Base-by-base conservation (phyloP, 2,888 invertebrate species). In the Megalurothrips usitatus region DNA sequence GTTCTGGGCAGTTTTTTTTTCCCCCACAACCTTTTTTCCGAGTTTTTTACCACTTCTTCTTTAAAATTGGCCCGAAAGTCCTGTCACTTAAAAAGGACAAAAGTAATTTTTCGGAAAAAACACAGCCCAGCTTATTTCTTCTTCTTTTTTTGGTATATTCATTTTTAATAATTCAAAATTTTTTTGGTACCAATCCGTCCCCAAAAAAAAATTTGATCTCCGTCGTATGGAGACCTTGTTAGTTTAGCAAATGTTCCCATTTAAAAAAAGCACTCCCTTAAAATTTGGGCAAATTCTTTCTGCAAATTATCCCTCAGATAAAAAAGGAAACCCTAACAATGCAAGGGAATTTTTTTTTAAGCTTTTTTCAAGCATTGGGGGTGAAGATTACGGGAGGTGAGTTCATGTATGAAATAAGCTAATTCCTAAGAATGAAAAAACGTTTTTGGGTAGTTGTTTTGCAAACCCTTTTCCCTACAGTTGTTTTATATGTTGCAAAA, bases 361-460 rank as follows among this genome's bases (percentile, higher is more conserved):
- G 96, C 81, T n/a, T 98, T 99, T 87, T 97, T 97, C 87, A 94
- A 95, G 83, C 96, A 97, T 85, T 97, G 98, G 87, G n/a, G 98
- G 99, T 0, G 98, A 98, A 87, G 99, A 99, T 87, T 98, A 97
- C 89, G 97, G n/a, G 97, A 68, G 97, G 96, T 78, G 83, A 81
- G 28, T 82, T 14, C n/a, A 43, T 78, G 68, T 81, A 63, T 28
- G 10, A 19, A 12, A 80, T 1, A 47, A 80, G 6, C 34, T 34
- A 4, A 34, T 19, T n/a, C 34, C 34, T 43, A 43, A 43, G 34
- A n/a, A 43, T 43, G 6, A 43, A 43, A 43, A 43, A 6, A 2
- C 34, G 2, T 43, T 43, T n/a, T n/a, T 4, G 34, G 34, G 6
- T 4, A 43, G 2, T 4, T 6, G 6, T 43, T 6, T 6, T 43